A percentile compares a stretch with the other conserved stretches of the same genome.
phyloP scores from a whole-genome alignment of 2,113 vertebrate species.

The Chinchilla lanigera region DNA sequence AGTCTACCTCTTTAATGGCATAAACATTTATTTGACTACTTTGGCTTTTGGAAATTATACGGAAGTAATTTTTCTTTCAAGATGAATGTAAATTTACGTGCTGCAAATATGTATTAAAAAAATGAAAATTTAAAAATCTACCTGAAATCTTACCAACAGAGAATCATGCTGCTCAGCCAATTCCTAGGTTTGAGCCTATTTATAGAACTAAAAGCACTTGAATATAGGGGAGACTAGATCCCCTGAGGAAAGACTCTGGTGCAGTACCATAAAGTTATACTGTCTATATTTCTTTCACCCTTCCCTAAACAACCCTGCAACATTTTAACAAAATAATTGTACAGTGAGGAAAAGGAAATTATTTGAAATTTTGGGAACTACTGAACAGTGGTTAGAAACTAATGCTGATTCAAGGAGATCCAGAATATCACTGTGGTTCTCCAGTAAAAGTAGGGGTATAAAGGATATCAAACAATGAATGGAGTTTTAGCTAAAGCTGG shows the following conservation, averaged over 20 bases:
- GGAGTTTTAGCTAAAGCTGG: background rate
- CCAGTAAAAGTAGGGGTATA: background rate
- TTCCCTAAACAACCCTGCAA: background rate
- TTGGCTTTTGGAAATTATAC: background rate
- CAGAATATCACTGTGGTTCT: background rate
- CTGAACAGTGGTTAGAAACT: background rate
- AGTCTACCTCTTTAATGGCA: background rate
- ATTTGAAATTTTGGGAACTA: background rate
- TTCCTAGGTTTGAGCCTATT: background rate
- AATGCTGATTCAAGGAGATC: background rate
- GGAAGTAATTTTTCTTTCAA: background rate
- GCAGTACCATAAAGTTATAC: background rate
- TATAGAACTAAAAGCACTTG: background rate
- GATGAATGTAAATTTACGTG: background rate
- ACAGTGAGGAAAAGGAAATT: too few species aligned
- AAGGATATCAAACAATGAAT: background rate
- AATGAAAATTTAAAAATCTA: background rate
- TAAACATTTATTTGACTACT: background rate
- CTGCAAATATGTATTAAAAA: background rate
- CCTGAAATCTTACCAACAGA: background rate
- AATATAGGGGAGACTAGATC: background rate
- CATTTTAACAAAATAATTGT: background rate
- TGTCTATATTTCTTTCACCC: background rate
- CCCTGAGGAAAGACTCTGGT: background rate
- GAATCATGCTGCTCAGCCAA: background rate